These are phyloP conservation scores for Montipora sp. DNA, from an alignment of 64 coral and sea anemone genomes.

Conservation along the genomic window DNA sequence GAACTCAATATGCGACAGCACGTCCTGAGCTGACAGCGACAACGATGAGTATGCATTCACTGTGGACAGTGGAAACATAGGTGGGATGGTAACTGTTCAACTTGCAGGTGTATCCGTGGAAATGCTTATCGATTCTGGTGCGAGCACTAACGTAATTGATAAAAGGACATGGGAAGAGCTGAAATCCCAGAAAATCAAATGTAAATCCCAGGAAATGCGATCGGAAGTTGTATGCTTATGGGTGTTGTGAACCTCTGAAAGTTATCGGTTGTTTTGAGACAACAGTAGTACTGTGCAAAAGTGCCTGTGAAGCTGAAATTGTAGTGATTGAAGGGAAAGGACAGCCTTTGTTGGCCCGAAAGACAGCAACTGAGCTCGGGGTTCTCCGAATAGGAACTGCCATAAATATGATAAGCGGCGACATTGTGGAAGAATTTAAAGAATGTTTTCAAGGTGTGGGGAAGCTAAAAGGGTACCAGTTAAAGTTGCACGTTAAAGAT, in stretches of 20 bases:
- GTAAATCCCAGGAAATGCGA: neutral
- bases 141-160: neutral
- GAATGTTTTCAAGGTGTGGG: slow-evolving; percentile 4
- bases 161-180: neutral
- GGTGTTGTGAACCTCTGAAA: neutral
- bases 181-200: neutral
- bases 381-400: neutral
- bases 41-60: neutral
- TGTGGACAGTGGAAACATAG: neutral
- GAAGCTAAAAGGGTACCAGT: slow-evolving; percentile 49
- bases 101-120: neutral
- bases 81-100: too few relatives aligned
- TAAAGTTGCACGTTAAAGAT: slow-evolving; percentile 27
- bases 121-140: neutral
- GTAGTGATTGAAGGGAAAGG: slow-evolving; percentile 15
- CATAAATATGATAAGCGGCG: neutral
- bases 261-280: slow-evolving; percentile 10
- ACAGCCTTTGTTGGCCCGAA: neutral
- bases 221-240: slow-evolving; percentile 30
- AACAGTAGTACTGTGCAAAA: neutral
- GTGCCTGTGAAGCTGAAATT: neutral
- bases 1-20: too few relatives aligned
- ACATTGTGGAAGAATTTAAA: neutral
- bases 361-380: neutral
- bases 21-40: neutral